Base-by-base conservation (phyloP, 2,113 vertebrate species). In the Lycocorax pyrrhopterus region DNA sequence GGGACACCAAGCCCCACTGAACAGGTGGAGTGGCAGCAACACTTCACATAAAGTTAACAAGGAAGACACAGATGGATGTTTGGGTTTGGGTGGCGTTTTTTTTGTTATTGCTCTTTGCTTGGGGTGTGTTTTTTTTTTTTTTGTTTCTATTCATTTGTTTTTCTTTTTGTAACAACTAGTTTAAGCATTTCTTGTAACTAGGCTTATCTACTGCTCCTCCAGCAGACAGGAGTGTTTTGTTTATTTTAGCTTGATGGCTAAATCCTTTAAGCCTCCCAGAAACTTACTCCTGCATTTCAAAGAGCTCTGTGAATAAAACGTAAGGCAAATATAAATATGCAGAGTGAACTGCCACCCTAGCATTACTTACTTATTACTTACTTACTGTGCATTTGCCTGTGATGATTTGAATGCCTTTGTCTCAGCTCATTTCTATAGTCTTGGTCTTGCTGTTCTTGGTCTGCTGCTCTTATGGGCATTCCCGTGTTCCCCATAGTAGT, bases 241-340 rank as follows among this genome's bases (percentile, higher is more conserved):
- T 93, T 95, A 51, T 51, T 94, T 93, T 85, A 92, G 49, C 56
- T 59, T 33, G 62, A 67, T 72, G 85, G 52, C 21, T 89, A 91
- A 93, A 92, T 90, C 66, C 35, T 92, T 83, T 88, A 94, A 94
- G 66, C 52, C 75, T 93, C 66, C 16, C 58, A 92, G 79, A 90
- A 96, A 63, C 73, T 88, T 92, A 88, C 39, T 88, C 27, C 41
- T 85, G 44, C 68, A 52, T 94, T 94, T 93, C 67, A 88, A 84
- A 93, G 67, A 68, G n/a, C 41, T 76, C 72, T 88, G 51, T 79
- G 68, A 89, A 78, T 74, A 87, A 20, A 55, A 51, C 35, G 26
- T 43, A 85, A 79, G 71, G 51, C 62, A 78, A 87, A 71, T 72
- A 78, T 72, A 93, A 91, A 85, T 75, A 88, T 13, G 44, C 66